phyloP scores from a whole-genome alignment of 1,140 invertebrate genomes.

The Dendroctonus ponderosae region DNA sequence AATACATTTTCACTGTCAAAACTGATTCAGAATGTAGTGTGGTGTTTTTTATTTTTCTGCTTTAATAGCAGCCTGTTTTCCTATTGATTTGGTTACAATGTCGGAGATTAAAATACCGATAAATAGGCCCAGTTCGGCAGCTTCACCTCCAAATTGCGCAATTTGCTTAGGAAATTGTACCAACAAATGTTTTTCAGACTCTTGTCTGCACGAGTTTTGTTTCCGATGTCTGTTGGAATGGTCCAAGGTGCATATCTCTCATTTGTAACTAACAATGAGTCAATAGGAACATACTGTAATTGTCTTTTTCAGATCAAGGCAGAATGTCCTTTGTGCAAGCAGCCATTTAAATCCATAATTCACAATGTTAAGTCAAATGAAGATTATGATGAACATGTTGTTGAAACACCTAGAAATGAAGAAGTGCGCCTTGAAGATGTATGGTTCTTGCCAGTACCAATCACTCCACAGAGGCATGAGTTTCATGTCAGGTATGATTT shows the following conservation, averaged over 20 bases:
- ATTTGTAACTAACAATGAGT: background rate
- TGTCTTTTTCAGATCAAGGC: conserved; percentile 68
- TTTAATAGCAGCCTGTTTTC: too few species aligned
- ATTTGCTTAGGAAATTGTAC: conserved; percentile 85
- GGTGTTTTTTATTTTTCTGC: too few species aligned
- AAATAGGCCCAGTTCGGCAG: conserved; percentile 52
- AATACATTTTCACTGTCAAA: too few species aligned
- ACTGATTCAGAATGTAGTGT: too few species aligned
- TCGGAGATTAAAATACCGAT: conserved; percentile 38
- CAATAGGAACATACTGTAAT: background rate
- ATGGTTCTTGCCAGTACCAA: conserved; percentile 39
- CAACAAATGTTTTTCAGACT: conserved; percentile 89
- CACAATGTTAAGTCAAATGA: conserved; percentile 85
- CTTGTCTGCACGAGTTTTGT: conserved; percentile 91
- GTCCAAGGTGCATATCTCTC: conserved; percentile 73
- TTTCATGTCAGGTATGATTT: conserved; percentile 48
- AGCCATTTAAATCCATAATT: conserved; percentile 85
- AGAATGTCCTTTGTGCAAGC: conserved; percentile 92
- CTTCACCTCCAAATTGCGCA: conserved; percentile 82
- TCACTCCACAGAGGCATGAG: conserved; percentile 41
- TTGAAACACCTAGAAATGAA: conserved; percentile 36
- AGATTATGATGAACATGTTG: conserved; percentile 81
- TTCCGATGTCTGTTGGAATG: conserved; percentile 89
- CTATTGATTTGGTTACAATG: conserved; percentile 22
- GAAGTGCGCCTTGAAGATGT: conserved; percentile 28